phyloP scores from a whole-genome alignment of 30 jellyfish, hydroid and myxozoan species.

The Turritopsis rubra region DNA sequence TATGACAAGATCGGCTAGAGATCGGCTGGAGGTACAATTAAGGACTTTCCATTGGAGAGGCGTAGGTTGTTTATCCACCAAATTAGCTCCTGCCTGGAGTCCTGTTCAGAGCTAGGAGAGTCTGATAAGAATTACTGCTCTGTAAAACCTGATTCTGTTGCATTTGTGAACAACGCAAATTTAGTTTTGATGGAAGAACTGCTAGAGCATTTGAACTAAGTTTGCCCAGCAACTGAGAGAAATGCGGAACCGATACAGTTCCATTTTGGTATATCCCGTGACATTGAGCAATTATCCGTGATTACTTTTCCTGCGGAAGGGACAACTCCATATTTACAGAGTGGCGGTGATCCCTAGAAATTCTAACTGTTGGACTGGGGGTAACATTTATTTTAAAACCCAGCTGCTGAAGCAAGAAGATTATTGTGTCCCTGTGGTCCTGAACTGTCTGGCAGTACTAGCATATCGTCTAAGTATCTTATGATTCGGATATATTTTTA shows the following conservation, averaged over 20 bases:
- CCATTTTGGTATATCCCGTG: not conserved
- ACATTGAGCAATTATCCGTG: not conserved
- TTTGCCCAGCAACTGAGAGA: too few species aligned
- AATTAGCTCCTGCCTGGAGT: not conserved
- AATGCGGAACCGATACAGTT: not conserved
- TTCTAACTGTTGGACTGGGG: not conserved
- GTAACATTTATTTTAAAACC: too few species aligned
- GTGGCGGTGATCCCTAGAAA: not conserved
- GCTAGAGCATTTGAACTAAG: not conserved
- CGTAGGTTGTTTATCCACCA: not conserved
- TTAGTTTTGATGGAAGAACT: not conserved
- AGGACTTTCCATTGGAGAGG: not conserved
- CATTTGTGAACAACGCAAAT: not conserved
- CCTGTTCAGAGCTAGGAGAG: not conserved
- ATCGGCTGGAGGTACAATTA: not conserved
- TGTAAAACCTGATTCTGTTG: not conserved
- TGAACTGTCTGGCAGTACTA: too few species aligned
- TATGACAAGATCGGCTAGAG: not conserved
- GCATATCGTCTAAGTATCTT: conserved; percentile 1
- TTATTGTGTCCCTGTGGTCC: too few species aligned
- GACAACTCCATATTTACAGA: not conserved
- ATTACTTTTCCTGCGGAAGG: not conserved
- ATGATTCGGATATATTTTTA: not conserved
- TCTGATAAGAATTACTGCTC: not conserved
- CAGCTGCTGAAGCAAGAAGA: too few species aligned